Conservation (phyloP, 1,140 invertebrate species). For the Calephelis nemesis region DNA sequence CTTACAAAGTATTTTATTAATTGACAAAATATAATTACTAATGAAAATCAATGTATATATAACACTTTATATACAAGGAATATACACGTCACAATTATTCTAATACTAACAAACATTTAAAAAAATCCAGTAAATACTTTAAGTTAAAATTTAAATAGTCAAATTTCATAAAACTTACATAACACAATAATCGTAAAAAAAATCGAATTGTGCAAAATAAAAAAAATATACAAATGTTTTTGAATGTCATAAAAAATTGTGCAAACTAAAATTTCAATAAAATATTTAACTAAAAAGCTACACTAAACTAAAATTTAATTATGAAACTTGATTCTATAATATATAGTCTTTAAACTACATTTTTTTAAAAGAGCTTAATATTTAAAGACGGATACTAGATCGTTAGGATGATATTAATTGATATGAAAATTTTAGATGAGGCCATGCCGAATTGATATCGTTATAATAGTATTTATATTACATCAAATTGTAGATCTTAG, state of each 20-base stretch:
- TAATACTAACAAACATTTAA: neutral
- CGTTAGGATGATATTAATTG: constrained; percentile 16
- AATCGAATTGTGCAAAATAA: too few relatives aligned
- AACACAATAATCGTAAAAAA: too few relatives aligned
- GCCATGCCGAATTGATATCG: constrained; percentile 13
- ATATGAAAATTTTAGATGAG: constrained; percentile 21
- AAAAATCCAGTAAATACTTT: neutral
- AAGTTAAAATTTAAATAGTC: neutral
- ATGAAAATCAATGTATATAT: constrained; percentile 1
- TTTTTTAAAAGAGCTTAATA: neutral
- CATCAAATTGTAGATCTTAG: constrained; percentile 5
- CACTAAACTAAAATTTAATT: neutral
- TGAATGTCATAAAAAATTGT: neutral
- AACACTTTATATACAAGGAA: constrained; percentile 5
- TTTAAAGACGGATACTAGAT: constrained; percentile 1
- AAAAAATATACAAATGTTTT: too few relatives aligned
- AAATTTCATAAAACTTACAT: too few relatives aligned
- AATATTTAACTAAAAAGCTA: too few relatives aligned
- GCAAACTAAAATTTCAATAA: neutral
- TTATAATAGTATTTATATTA: neutral
- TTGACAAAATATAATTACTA: constrained; percentile 11
- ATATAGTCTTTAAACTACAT: neutral
- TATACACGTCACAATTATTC: neutral
- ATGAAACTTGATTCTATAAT: neutral
- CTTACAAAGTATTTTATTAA: constrained; percentile 11